phyloP scores from a whole-genome alignment of 2,113 vertebrate species.

The Prunella himalayana region DNA sequence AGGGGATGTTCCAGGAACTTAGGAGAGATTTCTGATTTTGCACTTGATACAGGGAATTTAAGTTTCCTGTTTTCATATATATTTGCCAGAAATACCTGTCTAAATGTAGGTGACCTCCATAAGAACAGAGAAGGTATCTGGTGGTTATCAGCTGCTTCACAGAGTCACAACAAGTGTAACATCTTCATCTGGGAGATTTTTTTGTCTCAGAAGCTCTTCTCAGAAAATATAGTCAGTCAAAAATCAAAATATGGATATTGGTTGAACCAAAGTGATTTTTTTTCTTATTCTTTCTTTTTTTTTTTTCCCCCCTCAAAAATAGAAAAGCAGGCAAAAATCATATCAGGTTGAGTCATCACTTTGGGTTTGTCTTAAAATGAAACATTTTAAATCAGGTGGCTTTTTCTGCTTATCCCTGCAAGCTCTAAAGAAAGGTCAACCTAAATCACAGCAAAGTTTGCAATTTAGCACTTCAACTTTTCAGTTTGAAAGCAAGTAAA shows the following conservation, averaged over 20 bases:
- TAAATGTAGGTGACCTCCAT: neutral
- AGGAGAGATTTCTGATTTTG: neutral
- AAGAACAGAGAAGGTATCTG: neutral
- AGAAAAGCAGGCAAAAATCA: neutral
- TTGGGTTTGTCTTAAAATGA: neutral
- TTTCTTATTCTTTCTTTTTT: accelerated
- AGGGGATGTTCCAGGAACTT: neutral
- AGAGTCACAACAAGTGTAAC: neutral
- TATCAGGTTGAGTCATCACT: neutral
- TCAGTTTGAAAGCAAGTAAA: neutral
- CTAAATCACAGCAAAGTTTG: neutral
- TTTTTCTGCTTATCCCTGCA: neutral
- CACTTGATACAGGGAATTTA: neutral
- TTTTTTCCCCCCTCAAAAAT: neutral
- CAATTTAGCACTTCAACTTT: neutral
- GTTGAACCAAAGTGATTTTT: neutral
- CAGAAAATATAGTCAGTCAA: neutral
- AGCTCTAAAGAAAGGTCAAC: neutral
- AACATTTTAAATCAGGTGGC: neutral
- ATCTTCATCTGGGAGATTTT: neutral
- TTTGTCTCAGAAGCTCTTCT: neutral
- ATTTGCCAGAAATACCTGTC: neutral
- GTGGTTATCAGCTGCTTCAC: neutral
- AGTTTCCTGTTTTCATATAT: neutral
- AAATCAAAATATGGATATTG: neutral